Conservation (phyloP, 2,113 vertebrate genomes). For the Macquaria ambigua region DNA sequence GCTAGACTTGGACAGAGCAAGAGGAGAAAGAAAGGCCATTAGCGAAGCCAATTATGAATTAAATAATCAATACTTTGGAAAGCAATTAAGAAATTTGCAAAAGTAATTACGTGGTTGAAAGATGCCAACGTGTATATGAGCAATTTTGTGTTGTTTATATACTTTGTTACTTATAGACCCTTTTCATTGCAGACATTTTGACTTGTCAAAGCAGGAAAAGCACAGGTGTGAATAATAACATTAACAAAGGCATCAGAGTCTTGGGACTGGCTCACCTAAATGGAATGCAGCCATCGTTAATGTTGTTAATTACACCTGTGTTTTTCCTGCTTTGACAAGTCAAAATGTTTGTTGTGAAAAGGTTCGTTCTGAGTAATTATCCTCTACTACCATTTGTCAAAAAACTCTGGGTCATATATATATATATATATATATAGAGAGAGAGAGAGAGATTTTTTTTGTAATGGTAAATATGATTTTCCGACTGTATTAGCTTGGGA, state of each 20-base stretch:
- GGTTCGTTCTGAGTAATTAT: too few relatives aligned
- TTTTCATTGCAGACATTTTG: too few relatives aligned
- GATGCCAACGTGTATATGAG: background rate
- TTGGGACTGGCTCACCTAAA: too few relatives aligned
- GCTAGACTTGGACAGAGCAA: conserved; percentile 45
- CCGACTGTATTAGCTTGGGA: background rate
- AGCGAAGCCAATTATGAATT: conserved; percentile 60
- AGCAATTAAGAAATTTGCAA: conserved; percentile 62
- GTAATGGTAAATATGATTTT: conserved; percentile 4
- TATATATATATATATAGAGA: too few relatives aligned
- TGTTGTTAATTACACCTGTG: too few relatives aligned
- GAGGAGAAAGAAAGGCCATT: conserved; percentile 33
- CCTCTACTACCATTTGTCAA: background rate
- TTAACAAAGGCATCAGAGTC: too few relatives aligned
- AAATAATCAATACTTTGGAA: conserved; percentile 59
- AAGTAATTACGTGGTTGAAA: conserved; percentile 57
- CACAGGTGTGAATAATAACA: too few relatives aligned
- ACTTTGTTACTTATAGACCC: background rate
- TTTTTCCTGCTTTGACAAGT: too few relatives aligned
- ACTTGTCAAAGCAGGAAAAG: too few relatives aligned
- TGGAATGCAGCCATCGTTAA: too few relatives aligned
- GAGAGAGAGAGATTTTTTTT: background rate
- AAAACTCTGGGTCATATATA: background rate
- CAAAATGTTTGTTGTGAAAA: too few relatives aligned
- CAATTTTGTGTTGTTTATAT: background rate